Percentiles rank a stretch among this genome's conserved stretches.
phyloP scores from a whole-genome alignment of 2,888 invertebrate genomes.

The Omphaloscelis lunosa region DNA sequence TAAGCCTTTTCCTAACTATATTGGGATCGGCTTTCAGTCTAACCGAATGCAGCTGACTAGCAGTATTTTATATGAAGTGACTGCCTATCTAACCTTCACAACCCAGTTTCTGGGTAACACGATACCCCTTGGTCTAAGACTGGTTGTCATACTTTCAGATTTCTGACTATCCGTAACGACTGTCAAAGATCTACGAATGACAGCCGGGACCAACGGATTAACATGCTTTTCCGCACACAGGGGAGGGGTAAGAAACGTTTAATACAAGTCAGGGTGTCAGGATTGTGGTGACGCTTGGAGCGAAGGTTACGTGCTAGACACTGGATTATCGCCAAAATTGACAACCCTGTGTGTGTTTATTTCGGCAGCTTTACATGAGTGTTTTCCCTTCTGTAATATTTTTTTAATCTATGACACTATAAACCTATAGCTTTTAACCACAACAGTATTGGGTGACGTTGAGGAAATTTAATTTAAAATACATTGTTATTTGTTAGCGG shows the following conservation, averaged over 20 bases:
- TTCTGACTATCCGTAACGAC: not conserved
- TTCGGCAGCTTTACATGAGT: not conserved
- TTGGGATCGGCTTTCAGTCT: not conserved
- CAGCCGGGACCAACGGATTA: not conserved
- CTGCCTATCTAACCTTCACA: not conserved
- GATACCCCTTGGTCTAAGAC: not conserved
- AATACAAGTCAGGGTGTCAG: not conserved
- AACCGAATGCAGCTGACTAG: not conserved
- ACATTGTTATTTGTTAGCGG: slow-evolving; percentile 49
- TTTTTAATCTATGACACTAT: slow-evolving; percentile 21
- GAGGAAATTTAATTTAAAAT: slow-evolving; percentile 67
- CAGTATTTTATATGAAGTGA: not conserved
- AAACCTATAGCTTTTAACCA: slow-evolving; percentile 50
- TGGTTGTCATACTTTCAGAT: not conserved
- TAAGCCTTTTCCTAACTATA: not conserved
- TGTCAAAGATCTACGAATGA: not conserved
- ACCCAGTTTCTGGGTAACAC: not conserved
- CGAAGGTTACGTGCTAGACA: too few relatives aligned
- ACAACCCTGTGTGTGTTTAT: not conserved
- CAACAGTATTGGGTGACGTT: slow-evolving; percentile 57
- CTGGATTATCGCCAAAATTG: not conserved
- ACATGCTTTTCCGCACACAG: not conserved
- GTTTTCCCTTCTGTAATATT: slow-evolving; percentile 9
- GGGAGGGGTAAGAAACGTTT: not conserved
- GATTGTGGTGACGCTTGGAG: not conserved